Evolutionary conservation across 1,140 invertebrate genomes (phyloP), one percentile per base, ranked within the genome.

Genomic region (Drosophila baimaii): DNA sequence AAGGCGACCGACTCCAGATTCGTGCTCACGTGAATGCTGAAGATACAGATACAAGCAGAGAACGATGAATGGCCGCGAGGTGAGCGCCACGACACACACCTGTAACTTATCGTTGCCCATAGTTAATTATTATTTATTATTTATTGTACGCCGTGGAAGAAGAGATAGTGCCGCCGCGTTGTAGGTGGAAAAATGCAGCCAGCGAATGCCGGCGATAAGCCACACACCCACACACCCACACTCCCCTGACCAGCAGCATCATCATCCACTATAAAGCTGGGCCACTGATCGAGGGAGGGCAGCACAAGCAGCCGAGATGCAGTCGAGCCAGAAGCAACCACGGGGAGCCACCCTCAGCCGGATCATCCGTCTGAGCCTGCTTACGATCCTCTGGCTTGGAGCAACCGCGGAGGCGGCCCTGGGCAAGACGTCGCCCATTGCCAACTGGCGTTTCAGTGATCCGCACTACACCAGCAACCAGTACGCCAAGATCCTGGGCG

Each of bases 401-500:
- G 19, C 19, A 3, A 4, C 2, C 3, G 15, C 8, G 33, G 49
- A 13, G 15, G 27, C 49, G 1, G 17, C 49, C 17, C 21, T 9
- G 0, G 9, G 29, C 29, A 65, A 49, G 6, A n/a, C 33, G 12
- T 72, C 68, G 0, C 43, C 69, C 0, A 6, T 72, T 13, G 65
- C 51, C 41, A 58, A 72, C 12, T 83, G 81, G 77, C 54, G 52
- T 0, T 55, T 61, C 27, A 77, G 66, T 29, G 65, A 77, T 65
- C 47, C 33, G 2, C 66, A 77, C 6, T 82, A 52, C 10, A 75
- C 57, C 2, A 47, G 31, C 12, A 73, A 59, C 4, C 72, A 84
- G 44, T 83, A 83, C 23, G 72, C 63, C 21, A 84, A 79, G 25
- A 71, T 83, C n/a, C 44, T 76, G 39, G 61, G 46, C 1, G 59